Conservation (phyloP, 2,888 invertebrate genomes). For the Nephrotoma flavescens region DNA sequence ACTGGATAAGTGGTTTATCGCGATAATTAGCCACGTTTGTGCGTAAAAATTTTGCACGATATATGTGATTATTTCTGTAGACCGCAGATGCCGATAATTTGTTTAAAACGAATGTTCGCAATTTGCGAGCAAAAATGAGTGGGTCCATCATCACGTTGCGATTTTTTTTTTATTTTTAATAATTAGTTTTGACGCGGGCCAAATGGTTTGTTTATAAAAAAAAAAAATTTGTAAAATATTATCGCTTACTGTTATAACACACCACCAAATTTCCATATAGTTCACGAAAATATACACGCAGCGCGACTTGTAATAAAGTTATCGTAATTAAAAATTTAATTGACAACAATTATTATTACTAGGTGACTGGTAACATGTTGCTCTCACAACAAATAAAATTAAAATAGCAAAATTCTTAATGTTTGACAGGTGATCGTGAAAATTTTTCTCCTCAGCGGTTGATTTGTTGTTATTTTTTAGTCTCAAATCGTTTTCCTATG, state of each 20-base stretch:
- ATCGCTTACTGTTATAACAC: background rate
- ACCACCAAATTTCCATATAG: background rate
- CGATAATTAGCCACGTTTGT: background rate
- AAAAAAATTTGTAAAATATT: background rate
- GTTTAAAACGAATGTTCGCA: background rate
- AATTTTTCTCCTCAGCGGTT: background rate
- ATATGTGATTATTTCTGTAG: background rate
- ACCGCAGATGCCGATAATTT: background rate
- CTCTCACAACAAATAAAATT: background rate
- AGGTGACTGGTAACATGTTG: background rate
- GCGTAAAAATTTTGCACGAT: background rate
- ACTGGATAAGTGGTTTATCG: background rate
- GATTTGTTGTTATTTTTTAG: background rate
- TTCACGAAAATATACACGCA: background rate
- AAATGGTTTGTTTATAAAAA: background rate
- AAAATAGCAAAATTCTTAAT: background rate
- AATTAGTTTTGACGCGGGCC: background rate
- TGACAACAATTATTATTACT: background rate
- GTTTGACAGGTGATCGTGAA: background rate
- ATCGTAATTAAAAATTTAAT: background rate
- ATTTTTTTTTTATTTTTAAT: background rate
- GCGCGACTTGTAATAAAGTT: background rate
- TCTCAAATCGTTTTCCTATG: background rate
- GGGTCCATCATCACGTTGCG: background rate
- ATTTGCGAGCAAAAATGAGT: no score